These are phyloP conservation scores for Plagodis dolabraria DNA, from an alignment of 2,888 invertebrate species.

Conservation along the genomic window DNA sequence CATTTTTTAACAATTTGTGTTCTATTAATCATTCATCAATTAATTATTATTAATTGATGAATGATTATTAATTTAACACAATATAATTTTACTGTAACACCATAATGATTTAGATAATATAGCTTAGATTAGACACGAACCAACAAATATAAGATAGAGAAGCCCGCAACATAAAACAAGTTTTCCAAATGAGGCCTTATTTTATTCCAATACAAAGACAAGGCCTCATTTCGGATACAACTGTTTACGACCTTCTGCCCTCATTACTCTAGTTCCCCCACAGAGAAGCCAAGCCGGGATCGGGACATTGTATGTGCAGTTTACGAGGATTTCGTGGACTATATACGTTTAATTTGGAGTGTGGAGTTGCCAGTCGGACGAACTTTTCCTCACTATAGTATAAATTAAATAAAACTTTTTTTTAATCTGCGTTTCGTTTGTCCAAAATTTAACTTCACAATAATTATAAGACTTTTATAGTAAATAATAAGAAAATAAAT, in stretches of 20 bases:
- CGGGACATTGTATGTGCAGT: slow-evolving; percentile 29
- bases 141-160: too few species aligned
- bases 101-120: too few species aligned
- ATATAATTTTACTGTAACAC: too few species aligned
- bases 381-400: not conserved
- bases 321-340: slow-evolving; percentile 30
- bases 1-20: too few species aligned
- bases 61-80: too few species aligned
- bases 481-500: too few species aligned
- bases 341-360: slow-evolving; percentile 22
- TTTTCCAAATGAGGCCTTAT: slow-evolving; percentile 7
- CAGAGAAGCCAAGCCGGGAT: slow-evolving; percentile 18
- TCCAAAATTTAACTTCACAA: too few species aligned
- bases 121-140: too few species aligned
- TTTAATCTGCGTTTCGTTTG: too few species aligned
- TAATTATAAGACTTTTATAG: too few species aligned
- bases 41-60: too few species aligned
- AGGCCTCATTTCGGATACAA: slow-evolving; percentile 19
- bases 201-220: slow-evolving; percentile 19
- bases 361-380: slow-evolving; percentile 10
- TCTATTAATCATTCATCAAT: too few species aligned
- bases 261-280: slow-evolving; percentile 23
- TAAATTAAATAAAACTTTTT: not conserved
- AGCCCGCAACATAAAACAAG: not conserved
- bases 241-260: slow-evolving; percentile 19